Evolutionary conservation across 2,888 invertebrate genomes (phyloP).

Genomic region (Autographa pulchrina): DNA sequence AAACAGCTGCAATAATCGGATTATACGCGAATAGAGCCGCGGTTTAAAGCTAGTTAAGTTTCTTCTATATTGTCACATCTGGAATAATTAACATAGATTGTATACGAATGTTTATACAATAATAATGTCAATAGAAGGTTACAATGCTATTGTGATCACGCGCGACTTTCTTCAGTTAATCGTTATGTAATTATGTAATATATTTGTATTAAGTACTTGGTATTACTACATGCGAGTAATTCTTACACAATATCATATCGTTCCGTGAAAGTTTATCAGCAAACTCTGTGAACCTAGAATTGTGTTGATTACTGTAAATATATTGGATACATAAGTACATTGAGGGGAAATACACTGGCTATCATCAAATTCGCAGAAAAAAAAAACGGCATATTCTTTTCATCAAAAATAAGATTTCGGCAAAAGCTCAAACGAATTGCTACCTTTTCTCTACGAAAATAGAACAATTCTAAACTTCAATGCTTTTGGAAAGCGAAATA

Average conservation of each 20-base stretch:
- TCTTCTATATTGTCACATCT: not conserved
- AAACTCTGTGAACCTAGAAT: not conserved
- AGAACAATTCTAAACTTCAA: not conserved
- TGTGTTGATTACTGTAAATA: not conserved
- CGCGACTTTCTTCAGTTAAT: not conserved
- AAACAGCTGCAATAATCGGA: no score
- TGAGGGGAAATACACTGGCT: not conserved
- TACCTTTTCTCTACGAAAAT: not conserved
- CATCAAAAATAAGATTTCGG: no score
- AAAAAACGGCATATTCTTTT: no score
- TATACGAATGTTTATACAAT: not conserved
- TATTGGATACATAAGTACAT: not conserved
- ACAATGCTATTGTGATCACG: not conserved
- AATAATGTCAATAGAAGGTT: not conserved
- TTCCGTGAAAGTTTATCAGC: conserved; percentile 6
- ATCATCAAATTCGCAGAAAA: no score
- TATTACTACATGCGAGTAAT: not conserved
- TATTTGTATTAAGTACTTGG: not conserved
- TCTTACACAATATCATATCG: not conserved
- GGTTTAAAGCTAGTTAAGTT: not conserved
- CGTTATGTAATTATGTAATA: conserved; percentile 1
- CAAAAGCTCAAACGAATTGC: no score
- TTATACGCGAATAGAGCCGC: not conserved
- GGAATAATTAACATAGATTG: not conserved
- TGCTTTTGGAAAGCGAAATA: not conserved